Base-by-base conservation (phyloP, 1,140 invertebrate species). In the Drosophila micromelanica region DNA sequence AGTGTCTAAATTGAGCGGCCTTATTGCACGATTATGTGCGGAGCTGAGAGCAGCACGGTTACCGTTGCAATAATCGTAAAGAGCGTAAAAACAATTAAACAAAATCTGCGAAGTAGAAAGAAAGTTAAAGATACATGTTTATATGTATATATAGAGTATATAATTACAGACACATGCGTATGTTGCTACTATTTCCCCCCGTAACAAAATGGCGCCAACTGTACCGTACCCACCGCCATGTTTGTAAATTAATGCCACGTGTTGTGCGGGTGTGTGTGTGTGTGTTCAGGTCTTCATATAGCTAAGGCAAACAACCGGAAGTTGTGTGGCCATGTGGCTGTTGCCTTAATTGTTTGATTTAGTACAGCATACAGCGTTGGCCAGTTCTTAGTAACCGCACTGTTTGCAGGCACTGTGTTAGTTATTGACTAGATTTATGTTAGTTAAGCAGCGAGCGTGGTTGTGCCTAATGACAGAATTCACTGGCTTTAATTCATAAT, bases 21-120 rank as follows among this genome's bases (percentile, higher is more conserved):
- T 95, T 96, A 97, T 94, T 97, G 96, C 92, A 98, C 98, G 92
- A 98, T 98, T 92, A 99, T 98, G 93, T 99, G 98, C 71, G 98
- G 98, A 80, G 98, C 98, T 67, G 97, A 97, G 71, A 97, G 94
- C 76, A 99, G 94, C 90, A 99, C 98, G 65, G 97, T 96, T 84
- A 98, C 95, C 63, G 98, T 99, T 72, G 98, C 98, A 90, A 98
- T 96, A 91, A 99, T 94, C 73, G 98, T 99, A 94, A 99, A 99
- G 81, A 98, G 93, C 62, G 98, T 97, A 94, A 99, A 99, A 91
- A 98, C 95, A 93, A 98, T 97, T 92, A 99, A 95, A 94, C 98
- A 99, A 92, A 99, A 96, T 93, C 98, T 96, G 93, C 52, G 92
- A 92, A 78, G 51, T 74, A 87, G 70, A 84, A 73, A 52, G 73